Evolutionary conservation across 2,797 vertebrate genomes (phyloP), one percentile per base, ranked within the genome.

Genomic region (Myotis vivesi): DNA sequence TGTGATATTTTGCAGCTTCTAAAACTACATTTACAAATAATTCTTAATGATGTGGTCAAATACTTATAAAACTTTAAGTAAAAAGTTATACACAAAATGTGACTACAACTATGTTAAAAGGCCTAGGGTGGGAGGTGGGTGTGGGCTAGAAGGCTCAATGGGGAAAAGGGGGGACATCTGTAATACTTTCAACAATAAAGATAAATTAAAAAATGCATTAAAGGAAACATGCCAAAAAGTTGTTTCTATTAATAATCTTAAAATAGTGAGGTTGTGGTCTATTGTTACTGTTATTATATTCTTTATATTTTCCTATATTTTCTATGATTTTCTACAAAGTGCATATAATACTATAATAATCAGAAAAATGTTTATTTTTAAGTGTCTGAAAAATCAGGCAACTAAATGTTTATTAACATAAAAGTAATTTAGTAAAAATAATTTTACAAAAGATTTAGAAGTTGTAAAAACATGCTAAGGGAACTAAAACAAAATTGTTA

Each of bases 371-470:
- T 92, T 94, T 79, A n/a, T 19, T 86, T 96, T 89, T 64, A 76
- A 77, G 76, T 82, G 16, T 90, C 73, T 73, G 68, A 89, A 81
- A 88, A 84, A 62, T 64, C 28, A 57, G 33, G 23, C 30, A 82
- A 83, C 19, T 87, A 86, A 82, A 66, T 44, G 11, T 93, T 88
- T 94, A 59, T 36, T 85, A 88, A 76, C 30, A 88, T 91, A 89
- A 68, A 83, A 83, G 44, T 57, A 64, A 86, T 73, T 91, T 80
- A 76, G 53, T 85, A 53, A 93, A 93, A 88, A 91, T 89, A 94
- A 84, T 79, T 83, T 77, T 93, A 91, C 10, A n/a, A 90, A 87
- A 77, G 7, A 55, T 71, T 84, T 84, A 69, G 25, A 57, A 91
- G 66, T 84, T 75, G 20, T 72, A 76, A 87, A 93, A 75, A 17